phyloP scores from a whole-genome alignment of 2,113 vertebrate species.

The Stegastes partitus region DNA sequence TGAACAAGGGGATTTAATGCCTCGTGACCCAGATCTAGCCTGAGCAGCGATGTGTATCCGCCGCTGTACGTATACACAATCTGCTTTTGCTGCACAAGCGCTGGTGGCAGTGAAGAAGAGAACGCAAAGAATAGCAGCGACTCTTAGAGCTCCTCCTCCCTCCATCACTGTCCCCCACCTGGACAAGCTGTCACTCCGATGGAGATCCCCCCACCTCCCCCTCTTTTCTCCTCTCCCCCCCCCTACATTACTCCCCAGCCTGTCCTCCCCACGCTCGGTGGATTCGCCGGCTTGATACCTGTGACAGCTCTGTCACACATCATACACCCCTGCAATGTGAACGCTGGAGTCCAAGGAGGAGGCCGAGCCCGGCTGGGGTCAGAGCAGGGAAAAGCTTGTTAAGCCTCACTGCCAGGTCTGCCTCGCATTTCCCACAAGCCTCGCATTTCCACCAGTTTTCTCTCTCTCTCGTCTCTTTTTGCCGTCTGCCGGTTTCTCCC shows the following conservation, averaged over 20 bases:
- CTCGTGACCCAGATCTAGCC: constrained; percentile 76
- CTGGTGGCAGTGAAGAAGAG: neutral
- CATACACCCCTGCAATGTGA: constrained; percentile 50
- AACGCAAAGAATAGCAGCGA: constrained; percentile 12
- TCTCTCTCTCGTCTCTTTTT: too few species aligned
- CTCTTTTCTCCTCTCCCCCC: neutral
- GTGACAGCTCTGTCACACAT: constrained; percentile 69
- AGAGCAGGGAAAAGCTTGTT: constrained; percentile 42
- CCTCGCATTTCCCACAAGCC: neutral
- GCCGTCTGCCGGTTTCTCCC: neutral
- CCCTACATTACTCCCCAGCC: constrained; percentile 3
- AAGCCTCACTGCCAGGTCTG: neutral
- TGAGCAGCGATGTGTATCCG: constrained; percentile 57
- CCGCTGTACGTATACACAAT: constrained; percentile 22
- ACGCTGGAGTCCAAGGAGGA: neutral
- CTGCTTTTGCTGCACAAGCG: constrained; percentile 8
- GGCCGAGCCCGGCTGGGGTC: constrained; percentile 32
- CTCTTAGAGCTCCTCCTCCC: constrained; percentile 23
- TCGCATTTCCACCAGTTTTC: constrained; percentile 16
- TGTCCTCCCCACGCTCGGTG: constrained; percentile 43
- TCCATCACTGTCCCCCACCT: constrained; percentile 67
- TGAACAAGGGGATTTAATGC: constrained; percentile 81
- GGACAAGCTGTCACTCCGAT: constrained; percentile 62
- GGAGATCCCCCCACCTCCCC: neutral
- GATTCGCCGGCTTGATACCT: constrained; percentile 49